Evolutionary conservation across 2,797 vertebrate genomes (phyloP), one percentile per base, ranked within the genome.

Genomic region (Syndactyla subalaris): DNA sequence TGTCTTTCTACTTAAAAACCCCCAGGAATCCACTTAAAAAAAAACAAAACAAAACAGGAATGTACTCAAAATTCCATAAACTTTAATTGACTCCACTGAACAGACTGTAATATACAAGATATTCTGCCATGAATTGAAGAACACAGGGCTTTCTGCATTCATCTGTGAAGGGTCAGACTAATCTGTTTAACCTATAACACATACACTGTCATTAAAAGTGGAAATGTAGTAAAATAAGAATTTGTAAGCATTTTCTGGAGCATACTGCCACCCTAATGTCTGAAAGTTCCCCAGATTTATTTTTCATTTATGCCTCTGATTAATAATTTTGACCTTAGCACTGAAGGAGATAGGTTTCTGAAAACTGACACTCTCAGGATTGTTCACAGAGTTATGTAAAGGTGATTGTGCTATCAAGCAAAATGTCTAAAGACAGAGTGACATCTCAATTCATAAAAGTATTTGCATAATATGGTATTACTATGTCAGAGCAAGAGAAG

Each of bases 361-460:
- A 6, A 41, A 67, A 46, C 51, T 38, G 34, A 23, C 22, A 54
- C 13, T 7, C 23, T 68, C 0, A 0, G 18, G 14, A 51, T 6
- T 54, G 13, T 26, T 63, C 4, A 5, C 7, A 36, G 17, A 62
- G 22, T 61, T 71, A 36, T 12, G 10, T 36, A 57, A 68, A 86
- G 13, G 6, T 75, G n/a, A 62, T 15, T 45, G 10, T 32, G 13
- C 41, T 82, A 72, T 21, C 45, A 81, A 38, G 12, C 1, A 55
- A 90, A 88, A 65, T 23, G 2, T 58, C 45, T 75, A 14, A 57
- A 92, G 46, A 54, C 14, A 51, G 1, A 8, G 16, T 70, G 12
- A 16, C 65, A 27, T 55, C 36, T 66, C 49, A 81, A 26, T 54
- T 45, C 11, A 52, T 55, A 26, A 55, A 22, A 74, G 45, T 38